These are phyloP conservation scores for Sebastes goodei DNA, from an alignment of 2,797 vertebrate species.

Conservation along the genomic window DNA sequence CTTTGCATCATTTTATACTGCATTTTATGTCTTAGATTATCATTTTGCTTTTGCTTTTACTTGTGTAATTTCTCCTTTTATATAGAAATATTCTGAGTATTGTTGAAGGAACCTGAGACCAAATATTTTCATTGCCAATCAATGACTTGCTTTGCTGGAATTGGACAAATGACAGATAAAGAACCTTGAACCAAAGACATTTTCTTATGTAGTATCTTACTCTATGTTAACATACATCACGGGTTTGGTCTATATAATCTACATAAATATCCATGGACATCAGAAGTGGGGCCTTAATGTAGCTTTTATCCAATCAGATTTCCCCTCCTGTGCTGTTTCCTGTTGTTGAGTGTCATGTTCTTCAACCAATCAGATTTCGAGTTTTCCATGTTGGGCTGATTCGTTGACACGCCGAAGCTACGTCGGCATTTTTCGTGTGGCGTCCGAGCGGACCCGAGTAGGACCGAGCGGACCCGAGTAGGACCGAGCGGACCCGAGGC, in stretches of 20 bases:
- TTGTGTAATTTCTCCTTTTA: too few species aligned
- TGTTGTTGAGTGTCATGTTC: neutral
- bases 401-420: neutral
- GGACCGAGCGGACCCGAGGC: too few species aligned
- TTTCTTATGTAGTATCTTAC: neutral
- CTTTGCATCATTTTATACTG: too few species aligned
- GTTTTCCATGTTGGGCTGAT: neutral
- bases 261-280: neutral
- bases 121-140: too few species aligned
- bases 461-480: too few species aligned
- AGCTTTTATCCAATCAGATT: neutral
- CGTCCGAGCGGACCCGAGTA: too few species aligned
- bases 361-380: neutral
- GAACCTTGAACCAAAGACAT: neutral
- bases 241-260: neutral
- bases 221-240: neutral
- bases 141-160: too few species aligned
- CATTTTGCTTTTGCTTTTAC: too few species aligned
- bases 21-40: too few species aligned
- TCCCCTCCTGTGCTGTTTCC: neutral
- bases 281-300: neutral
- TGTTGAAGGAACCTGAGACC: too few species aligned
- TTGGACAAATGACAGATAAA: too few species aligned
- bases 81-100: too few species aligned
- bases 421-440: neutral